Base-by-base conservation (phyloP, 2,888 invertebrate species). In the Spodoptera exigua region DNA sequence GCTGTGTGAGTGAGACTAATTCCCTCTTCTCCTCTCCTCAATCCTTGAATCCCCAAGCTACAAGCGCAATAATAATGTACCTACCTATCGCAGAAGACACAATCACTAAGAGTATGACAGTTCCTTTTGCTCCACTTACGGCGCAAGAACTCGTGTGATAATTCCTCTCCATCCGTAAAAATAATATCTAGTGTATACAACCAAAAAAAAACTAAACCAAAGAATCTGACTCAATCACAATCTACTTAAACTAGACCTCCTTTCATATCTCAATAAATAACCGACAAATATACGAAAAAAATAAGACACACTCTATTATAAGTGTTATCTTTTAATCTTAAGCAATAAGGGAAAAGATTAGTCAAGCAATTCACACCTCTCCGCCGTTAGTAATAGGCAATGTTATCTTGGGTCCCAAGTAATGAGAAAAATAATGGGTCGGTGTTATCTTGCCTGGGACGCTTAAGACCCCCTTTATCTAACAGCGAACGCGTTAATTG, bases 261-360 rank as follows among this genome's bases (percentile, higher is more conserved):
- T 12, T 45, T 7, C 21, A 14, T 16, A 45, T 27, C 11, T 45
- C 21, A 61, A 68, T 61, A 75, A 61, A 65, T 59, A 58, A 74
- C 61, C 14, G 47, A 61, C 47, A 64, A 61, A 59, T 70, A 37
- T 51, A 17, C 18, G 46, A 53, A 73, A 62, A n/a, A 73, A 78
- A 74, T 60, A 74, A 67, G 55, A 52, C 54, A 45, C 44, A 57
- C 41, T 61, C 52, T 52, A 78, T 70, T 65, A 67, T 67, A 62
- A 46, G 63, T 60, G 74, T 74, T 78, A 79, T 79, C 81, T 78
- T 76, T 68, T 83, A 83, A 83, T 82, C 81, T 78, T 40, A 54
- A 67, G 69, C 73, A 82, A 79, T 82, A 73, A 72, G 61, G 70
- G 70, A 65, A 71, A 74, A 80, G 81, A 82, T 83, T 83, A 82